Percentiles rank a stretch among this genome's conserved stretches.
Evolutionary conservation across 2,113 vertebrate species (phyloP).

Genomic region (Nycticryphes semicollaris): DNA sequence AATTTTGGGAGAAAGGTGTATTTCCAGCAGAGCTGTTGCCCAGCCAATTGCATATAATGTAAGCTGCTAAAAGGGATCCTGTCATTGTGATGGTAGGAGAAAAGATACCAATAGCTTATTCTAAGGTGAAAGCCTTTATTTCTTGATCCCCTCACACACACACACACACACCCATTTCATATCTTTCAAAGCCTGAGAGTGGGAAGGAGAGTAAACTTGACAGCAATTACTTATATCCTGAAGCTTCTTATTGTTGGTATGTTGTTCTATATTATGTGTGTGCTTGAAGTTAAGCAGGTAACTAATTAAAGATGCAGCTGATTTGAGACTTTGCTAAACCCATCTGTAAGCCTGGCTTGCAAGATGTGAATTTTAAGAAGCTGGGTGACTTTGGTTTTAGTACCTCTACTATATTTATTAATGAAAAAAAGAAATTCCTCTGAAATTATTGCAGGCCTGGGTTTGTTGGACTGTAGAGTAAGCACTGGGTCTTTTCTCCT

Average conservation of each 20-base stretch:
- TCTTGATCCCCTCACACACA: neutral
- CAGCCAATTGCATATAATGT: neutral
- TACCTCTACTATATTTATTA: neutral
- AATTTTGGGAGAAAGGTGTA: neutral
- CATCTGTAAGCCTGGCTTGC: neutral
- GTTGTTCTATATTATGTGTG: neutral
- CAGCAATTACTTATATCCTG: neutral
- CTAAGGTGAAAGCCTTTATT: neutral
- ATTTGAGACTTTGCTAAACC: neutral
- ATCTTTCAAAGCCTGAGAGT: neutral
- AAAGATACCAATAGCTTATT: neutral
- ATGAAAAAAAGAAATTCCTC: neutral
- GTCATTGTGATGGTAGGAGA: neutral
- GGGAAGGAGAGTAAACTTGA: neutral
- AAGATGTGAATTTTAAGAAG: neutral
- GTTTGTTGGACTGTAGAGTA: neutral
- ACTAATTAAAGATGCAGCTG: neutral
- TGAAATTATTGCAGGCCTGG: neutral
- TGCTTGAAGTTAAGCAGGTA: neutral
- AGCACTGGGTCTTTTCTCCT: neutral
- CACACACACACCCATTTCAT: rapidly evolving
- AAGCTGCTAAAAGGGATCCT: neutral
- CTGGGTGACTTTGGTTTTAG: neutral
- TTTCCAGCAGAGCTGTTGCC: neutral
- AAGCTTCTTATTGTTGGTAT: neutral